phyloP scores from a whole-genome alignment of 2,113 vertebrate genomes.

The Lates calcarifer region DNA sequence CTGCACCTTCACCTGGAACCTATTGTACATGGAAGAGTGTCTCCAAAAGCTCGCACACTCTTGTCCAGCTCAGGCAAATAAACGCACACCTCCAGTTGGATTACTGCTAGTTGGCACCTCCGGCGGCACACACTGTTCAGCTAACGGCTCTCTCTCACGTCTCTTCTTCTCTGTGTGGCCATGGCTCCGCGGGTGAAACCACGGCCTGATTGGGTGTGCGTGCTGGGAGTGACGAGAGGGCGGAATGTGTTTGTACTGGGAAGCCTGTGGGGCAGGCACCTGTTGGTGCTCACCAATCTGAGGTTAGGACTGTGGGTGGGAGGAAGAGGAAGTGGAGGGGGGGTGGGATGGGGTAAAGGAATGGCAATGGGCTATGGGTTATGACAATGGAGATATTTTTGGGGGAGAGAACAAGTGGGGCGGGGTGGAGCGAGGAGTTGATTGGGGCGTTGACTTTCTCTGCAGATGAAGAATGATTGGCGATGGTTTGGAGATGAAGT shows the following conservation, averaged over 20 bases:
- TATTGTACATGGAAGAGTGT: not conserved
- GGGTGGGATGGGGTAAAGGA: constrained; percentile 36
- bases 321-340: constrained; percentile 56
- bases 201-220: constrained; percentile 66
- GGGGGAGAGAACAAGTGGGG: constrained; percentile 37
- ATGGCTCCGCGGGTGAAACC: constrained; percentile 50
- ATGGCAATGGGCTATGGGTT: constrained; percentile 43
- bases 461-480: not conserved
- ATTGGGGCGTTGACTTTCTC: constrained; percentile 11
- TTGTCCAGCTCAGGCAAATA: not conserved
- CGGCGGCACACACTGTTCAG: not conserved
- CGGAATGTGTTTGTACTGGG: constrained; percentile 78
- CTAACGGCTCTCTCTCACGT: constrained; percentile 17
- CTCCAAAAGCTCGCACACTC: not conserved
- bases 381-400: constrained; percentile 81
- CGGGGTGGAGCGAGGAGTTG: not conserved
- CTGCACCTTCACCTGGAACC: constrained; percentile 22
- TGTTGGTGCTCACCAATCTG: constrained; percentile 82
- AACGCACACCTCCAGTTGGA: constrained; percentile 11
- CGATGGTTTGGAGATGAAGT: constrained; percentile 5
- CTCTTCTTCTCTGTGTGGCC: constrained; percentile 42
- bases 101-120: constrained; percentile 13
- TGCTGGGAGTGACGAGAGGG: constrained; percentile 74
- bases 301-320: constrained; percentile 58
- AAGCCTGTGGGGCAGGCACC: constrained; percentile 79